phyloP scores from a whole-genome alignment of 2,797 vertebrate genomes.

The Xyrichtys novacula region DNA sequence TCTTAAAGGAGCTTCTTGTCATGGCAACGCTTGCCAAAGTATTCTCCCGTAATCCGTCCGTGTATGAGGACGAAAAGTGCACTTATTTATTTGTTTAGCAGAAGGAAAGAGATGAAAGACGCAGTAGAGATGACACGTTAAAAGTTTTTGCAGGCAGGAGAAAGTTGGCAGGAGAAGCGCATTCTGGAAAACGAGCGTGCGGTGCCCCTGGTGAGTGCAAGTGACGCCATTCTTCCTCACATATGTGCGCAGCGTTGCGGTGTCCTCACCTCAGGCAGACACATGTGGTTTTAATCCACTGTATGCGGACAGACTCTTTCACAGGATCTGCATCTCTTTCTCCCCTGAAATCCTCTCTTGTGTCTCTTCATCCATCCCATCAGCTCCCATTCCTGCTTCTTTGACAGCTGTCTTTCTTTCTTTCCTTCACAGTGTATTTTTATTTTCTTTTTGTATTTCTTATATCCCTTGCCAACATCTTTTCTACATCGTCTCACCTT shows the following conservation, averaged over 20 bases:
- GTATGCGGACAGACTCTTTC: slow-evolving; percentile 57
- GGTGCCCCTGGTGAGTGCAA: slow-evolving; percentile 67
- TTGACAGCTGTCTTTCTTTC: slow-evolving; percentile 57
- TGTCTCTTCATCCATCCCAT: slow-evolving; percentile 68
- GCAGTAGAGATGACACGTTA: slow-evolving; percentile 45
- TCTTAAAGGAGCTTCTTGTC: slow-evolving; percentile 68
- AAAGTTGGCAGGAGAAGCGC: slow-evolving; percentile 64
- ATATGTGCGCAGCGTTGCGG: slow-evolving; percentile 57
- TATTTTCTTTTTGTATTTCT: slow-evolving; percentile 53
- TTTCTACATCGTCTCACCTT: slow-evolving; percentile 61
- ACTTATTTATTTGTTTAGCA: slow-evolving; percentile 61
- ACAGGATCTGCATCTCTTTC: slow-evolving; percentile 58
- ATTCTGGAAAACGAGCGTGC: slow-evolving; percentile 58
- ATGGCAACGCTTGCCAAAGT: slow-evolving; percentile 74
- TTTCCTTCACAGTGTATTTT: slow-evolving; percentile 40
- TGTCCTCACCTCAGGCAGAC: slow-evolving; percentile 79
- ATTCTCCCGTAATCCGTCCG: slow-evolving; percentile 55
- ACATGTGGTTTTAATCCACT: slow-evolving; percentile 83
- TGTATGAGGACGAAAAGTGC: slow-evolving; percentile 30
- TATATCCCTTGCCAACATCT: slow-evolving; percentile 60
- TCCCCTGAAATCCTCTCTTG: slow-evolving; percentile 40
- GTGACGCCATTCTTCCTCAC: slow-evolving; percentile 74
- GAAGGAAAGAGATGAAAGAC: slow-evolving; percentile 38
- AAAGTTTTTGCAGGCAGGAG: slow-evolving; percentile 57
- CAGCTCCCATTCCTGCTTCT: slow-evolving; percentile 46